These are phyloP conservation scores for Macaria liturata DNA, from an alignment of 2,888 invertebrate species.

Conservation along the genomic window DNA sequence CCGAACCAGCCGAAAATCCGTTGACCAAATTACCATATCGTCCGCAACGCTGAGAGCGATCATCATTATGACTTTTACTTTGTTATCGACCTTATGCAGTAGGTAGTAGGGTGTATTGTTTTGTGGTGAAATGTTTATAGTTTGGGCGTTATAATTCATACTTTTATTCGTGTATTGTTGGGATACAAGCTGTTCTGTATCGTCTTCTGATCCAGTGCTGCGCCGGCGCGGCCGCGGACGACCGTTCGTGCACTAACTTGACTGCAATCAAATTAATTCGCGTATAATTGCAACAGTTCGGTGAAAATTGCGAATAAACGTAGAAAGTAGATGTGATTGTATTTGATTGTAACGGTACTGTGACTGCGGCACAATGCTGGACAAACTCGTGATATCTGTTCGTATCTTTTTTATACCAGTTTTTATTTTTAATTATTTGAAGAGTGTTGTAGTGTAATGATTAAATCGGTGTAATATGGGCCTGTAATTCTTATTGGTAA, in stretches of 20 bases:
- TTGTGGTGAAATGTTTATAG: conserved; percentile 27
- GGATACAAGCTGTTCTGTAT: conserved; percentile 38
- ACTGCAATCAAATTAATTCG: conserved; percentile 43
- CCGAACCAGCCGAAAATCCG: conserved; percentile 54
- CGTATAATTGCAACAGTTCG: conserved; percentile 42
- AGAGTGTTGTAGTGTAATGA: too few species aligned
- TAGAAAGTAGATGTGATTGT: conserved; percentile 22
- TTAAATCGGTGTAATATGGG: too few species aligned
- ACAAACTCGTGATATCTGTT: conserved; percentile 38
- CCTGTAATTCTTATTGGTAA: too few species aligned
- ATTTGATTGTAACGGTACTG: conserved; percentile 21
- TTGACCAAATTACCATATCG: conserved; percentile 57
- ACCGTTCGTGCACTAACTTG: conserved; percentile 46
- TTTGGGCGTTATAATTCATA: conserved; percentile 36
- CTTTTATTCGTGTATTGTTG: conserved; percentile 44
- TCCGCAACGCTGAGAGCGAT: conserved; percentile 33
- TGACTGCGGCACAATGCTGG: conserved; percentile 33
- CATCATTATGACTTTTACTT: conserved; percentile 26
- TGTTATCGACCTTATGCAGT: conserved; percentile 33
- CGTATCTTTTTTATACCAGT: conserved; percentile 18
- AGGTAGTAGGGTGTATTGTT: conserved; percentile 25
- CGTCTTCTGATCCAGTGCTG: conserved; percentile 48
- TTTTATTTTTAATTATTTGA: too few species aligned
- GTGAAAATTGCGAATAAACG: conserved; percentile 35
- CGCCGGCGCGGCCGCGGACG: conserved; percentile 49